Evolutionary conservation across 2,113 vertebrate genomes (phyloP), one percentile per base, ranked within the genome.

Genomic region (Glareola pratincola): DNA sequence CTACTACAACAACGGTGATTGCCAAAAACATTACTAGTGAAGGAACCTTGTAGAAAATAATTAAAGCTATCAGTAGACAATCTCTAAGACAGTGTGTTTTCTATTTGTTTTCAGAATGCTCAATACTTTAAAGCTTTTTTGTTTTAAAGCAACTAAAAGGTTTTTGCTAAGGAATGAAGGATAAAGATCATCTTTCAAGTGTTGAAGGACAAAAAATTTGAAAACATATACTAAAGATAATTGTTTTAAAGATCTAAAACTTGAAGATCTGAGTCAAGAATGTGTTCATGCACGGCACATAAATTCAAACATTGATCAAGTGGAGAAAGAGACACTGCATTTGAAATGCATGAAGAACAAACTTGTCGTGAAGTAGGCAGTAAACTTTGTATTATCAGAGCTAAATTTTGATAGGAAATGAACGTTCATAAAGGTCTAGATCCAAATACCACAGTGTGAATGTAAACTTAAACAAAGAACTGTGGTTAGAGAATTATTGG

Each of bases 121-220:
- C 17, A 30, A 1, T 39, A 27, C 53, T 30, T 37, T 7, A 22
- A 4, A 41, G 9, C 1, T 0, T 0, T 1, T 6, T 84, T 59
- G 13, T 27, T 83, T 60, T 30, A n/a, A 91, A 56, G 7, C 1
- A 51, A 47, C 12, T 24, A 32, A 69, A 73, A 66, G 1, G 1
- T n/a, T 36, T 13, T 90, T 91, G 19, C 11, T 72, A 72, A n/a
- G 7, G 23, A 81, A 66, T 0, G 1, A 71, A 73, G 13, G 10
- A 63, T 6, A 54, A 75, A 84, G 23, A 8, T 54, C 16, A 41
- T 41, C 13, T 8, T 14, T 59, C 24, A 71, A 67, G 4, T 54
- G 8, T 0, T 43, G 9, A 67, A 50, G 22, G 63, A 37, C 6
- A 60, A 76, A 68, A 71, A 39, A 8, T 3, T 14, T 36, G 3